These are phyloP conservation scores for Meloidogyne chitwoodi DNA, from an alignment of 1,140 invertebrate species.

Conservation along the genomic window DNA sequence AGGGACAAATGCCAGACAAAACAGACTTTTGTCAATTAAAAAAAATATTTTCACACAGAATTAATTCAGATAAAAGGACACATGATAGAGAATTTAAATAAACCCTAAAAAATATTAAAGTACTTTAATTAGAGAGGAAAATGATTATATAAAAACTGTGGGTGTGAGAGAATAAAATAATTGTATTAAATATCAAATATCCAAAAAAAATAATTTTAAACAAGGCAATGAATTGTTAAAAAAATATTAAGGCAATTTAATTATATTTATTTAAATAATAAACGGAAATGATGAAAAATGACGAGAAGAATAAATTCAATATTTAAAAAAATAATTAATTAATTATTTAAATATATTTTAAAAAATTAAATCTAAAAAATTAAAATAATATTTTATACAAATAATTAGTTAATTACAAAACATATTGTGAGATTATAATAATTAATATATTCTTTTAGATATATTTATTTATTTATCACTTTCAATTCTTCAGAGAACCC, in stretches of 20 bases:
- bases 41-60: not conserved
- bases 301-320: not conserved
- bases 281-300: not conserved
- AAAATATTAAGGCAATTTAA: not conserved
- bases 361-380: no score
- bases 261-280: not conserved
- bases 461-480: no score
- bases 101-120: not conserved
- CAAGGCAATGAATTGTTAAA: no score
- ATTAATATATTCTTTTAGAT: no score
- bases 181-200: no score
- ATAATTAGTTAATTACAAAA: no score
- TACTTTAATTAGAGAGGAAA: not conserved
- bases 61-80: not conserved
- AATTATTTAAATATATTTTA: no score
- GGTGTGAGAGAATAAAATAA: not conserved
- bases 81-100: not conserved
- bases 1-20: not conserved
- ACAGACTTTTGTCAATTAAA: not conserved
- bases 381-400: no score
- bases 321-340: not conserved
- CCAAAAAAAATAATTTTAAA: no score
- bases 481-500: no score
- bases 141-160: not conserved
- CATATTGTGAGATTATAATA: no score